Evolutionary conservation across 1,140 invertebrate genomes (phyloP).

Genomic region (Temnothorax nylanderi): DNA sequence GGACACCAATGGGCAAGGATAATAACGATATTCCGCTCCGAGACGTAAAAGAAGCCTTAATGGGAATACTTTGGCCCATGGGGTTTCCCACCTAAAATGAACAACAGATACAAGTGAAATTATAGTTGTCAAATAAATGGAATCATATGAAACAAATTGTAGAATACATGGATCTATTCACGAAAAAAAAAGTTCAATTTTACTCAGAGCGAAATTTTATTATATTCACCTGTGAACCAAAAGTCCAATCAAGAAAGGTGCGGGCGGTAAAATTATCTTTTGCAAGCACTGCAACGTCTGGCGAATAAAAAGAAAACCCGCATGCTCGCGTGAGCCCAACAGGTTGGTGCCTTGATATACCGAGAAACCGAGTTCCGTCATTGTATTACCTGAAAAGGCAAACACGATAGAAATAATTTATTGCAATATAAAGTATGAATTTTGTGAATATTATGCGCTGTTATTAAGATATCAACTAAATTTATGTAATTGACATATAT

Average conservation of each 20-base stretch:
- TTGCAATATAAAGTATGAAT: conserved; percentile 8
- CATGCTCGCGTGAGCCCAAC: conserved; percentile 93
- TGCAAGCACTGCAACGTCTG: conserved; percentile 94
- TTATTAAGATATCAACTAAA: neutral
- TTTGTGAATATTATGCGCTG: neutral
- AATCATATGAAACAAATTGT: neutral
- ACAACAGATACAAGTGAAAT: conserved; percentile 10
- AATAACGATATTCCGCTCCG: conserved; percentile 95
- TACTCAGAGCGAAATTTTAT: neutral
- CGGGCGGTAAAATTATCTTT: conserved; percentile 90
- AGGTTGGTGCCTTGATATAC: conserved; percentile 88
- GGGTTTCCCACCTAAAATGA: conserved; percentile 91
- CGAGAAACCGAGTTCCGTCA: conserved; percentile 91
- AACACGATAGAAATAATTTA: conserved; percentile 5
- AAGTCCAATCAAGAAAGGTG: conserved; percentile 93
- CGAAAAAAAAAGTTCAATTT: too few relatives aligned
- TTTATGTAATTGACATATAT: neutral
- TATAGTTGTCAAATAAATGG: neutral
- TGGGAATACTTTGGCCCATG: conserved; percentile 95
- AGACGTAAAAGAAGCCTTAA: conserved; percentile 92
- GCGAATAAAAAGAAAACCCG: conserved; percentile 94
- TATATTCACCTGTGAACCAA: conserved; percentile 90
- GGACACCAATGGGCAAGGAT: conserved; percentile 95
- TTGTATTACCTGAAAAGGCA: conserved; percentile 87
- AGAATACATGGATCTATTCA: too few relatives aligned